Evolutionary conservation across 37 sponge, comb jelly and placozoan genomes (phyloP), one percentile per base, ranked within the genome.

Genomic region (Corticium candelabrum): DNA sequence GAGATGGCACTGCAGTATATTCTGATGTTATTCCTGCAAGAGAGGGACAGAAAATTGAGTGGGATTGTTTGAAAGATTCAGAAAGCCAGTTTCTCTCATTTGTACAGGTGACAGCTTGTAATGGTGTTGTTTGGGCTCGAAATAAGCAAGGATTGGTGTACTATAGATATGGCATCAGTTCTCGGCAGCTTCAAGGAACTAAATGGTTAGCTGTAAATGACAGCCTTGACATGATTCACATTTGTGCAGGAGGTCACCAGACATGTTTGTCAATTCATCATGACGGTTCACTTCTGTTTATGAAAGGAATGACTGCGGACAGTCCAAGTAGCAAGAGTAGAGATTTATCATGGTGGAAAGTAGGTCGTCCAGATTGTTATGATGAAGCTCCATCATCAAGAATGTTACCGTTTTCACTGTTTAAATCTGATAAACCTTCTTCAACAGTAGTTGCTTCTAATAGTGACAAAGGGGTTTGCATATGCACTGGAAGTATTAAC

Each of bases 81-180:
- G 15, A 21, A 11, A 50, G 62, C 21, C 15, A 50, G 62, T 21
- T 11, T 27, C 62, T 50, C 62, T 11, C 62, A 11, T 50, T 50
- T 21, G 62, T 50, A 21, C 62, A 50, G 21, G 62, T 50, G 21
- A 27, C 62, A 11, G 62, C 62, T 21, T 50, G 15, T 21, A 50
- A 50, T 11, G 62, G 62, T 21, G 62, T 50, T 34, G 73, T 70
- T 7, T 70, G 73, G 73, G 73, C 73, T 7, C 31, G 73, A 7
- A 32, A 70, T 32, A 70, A 15, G 5, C 7, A 32, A 29, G 73
- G 73, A 4, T 30, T 30, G 5, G 73, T 70, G 73, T 70, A 70
- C 73, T 4, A 4, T 4, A 7, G 73, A 7, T 7, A 7, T 34
- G 73, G 73, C 73, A 70, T 70, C 33, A 50, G 62, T 50, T 11